These are phyloP conservation scores for Emydoidea blandingii DNA, from an alignment of 2,797 vertebrate species.

Conservation along the genomic window DNA sequence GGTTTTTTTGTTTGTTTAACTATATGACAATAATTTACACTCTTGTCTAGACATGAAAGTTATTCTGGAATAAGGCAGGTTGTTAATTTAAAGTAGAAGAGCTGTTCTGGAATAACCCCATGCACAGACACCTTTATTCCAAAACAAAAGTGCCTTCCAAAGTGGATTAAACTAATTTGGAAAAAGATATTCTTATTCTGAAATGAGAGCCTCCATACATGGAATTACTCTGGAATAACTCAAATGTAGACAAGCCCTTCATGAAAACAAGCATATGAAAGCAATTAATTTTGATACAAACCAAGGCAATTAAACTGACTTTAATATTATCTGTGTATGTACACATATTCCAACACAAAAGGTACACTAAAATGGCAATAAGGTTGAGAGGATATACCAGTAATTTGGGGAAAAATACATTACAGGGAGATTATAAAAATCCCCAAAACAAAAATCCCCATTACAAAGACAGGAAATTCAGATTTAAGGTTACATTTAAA, in stretches of 20 bases:
- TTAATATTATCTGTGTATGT: no score
- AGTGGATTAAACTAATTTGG: not conserved
- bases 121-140: not conserved
- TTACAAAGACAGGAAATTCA: accelerated
- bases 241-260: not conserved
- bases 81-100: not conserved
- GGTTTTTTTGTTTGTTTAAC: conserved; percentile 15
- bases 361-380: not conserved
- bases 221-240: not conserved
- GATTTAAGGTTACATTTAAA: not conserved
- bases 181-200: not conserved
- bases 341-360: no score
- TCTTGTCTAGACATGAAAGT: not conserved
- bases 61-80: not conserved
- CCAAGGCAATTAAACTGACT: no score
- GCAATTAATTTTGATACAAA: not conserved
- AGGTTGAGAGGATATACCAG: not conserved
- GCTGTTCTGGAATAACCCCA: not conserved
- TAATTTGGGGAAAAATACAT: not conserved
- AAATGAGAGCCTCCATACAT: not conserved
- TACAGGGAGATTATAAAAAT: not conserved
- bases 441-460: not conserved
- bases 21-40: not conserved
- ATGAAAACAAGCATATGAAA: not conserved
- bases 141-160: not conserved